Conservation (phyloP, 2,888 invertebrate species). For the Xestia xanthographa region DNA sequence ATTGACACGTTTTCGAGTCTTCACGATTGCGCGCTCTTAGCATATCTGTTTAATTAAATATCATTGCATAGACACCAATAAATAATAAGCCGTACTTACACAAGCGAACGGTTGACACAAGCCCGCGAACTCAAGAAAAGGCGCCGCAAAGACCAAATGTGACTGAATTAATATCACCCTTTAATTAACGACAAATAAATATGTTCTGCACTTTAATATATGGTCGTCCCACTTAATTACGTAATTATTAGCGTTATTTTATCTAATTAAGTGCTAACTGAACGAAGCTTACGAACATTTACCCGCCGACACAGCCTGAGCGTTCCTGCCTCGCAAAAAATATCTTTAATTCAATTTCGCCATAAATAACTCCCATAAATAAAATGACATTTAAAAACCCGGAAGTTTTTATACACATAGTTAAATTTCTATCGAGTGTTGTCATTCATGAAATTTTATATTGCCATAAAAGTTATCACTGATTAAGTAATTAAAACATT, state of each 20-base stretch:
- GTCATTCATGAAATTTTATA: conserved; percentile 60
- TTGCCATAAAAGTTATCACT: conserved; percentile 63
- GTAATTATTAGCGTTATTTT: conserved; percentile 53
- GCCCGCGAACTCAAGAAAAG: conserved; percentile 40
- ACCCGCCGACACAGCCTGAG: conserved; percentile 8
- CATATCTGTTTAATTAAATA: no score
- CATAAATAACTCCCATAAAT: conserved; percentile 19
- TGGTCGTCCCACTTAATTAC: conserved; percentile 39
- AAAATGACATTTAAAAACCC: conserved; percentile 47
- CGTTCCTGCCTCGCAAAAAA: conserved; percentile 28
- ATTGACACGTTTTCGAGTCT: no score
- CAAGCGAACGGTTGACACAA: conserved; percentile 15
- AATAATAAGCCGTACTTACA: conserved; percentile 36
- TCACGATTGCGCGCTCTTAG: no score
- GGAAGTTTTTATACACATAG: conserved; percentile 44
- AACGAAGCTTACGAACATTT: conserved; percentile 13
- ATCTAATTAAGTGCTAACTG: conserved; percentile 52
- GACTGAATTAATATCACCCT: conserved; percentile 51
- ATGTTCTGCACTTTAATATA: conserved; percentile 44
- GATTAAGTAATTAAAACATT: conserved; percentile 71
- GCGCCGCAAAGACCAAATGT: conserved; percentile 37
- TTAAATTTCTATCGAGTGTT: conserved; percentile 52
- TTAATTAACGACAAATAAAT: conserved; percentile 62
- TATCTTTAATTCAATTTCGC: conserved; percentile 14
- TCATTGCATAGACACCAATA: conserved; percentile 56